phyloP scores from a whole-genome alignment of 2,888 invertebrate species.

The Oxystoma pomonae region DNA sequence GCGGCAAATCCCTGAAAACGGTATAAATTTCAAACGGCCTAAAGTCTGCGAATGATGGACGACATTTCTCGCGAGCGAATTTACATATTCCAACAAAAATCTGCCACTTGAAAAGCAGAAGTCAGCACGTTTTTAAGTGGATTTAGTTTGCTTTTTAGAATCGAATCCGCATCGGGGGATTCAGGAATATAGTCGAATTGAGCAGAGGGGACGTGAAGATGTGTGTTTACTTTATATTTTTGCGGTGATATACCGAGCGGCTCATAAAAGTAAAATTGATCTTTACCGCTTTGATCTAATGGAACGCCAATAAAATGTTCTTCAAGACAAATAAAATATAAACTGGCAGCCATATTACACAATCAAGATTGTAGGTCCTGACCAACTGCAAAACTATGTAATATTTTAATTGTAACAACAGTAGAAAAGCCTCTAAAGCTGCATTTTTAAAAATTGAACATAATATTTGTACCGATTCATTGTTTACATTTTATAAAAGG shows the following conservation, averaged over 20 bases:
- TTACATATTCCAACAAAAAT: constrained; percentile 49
- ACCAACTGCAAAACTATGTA: too few species aligned
- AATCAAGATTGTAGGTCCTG: too few species aligned
- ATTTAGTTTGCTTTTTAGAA: constrained; percentile 38
- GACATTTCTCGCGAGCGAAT: constrained; percentile 35
- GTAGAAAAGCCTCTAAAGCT: too few species aligned
- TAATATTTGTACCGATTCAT: too few species aligned
- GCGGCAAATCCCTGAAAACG: background rate
- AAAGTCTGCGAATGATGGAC: constrained; percentile 41
- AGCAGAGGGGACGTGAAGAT: background rate
- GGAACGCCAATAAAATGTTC: too few species aligned
- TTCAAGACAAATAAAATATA: too few species aligned
- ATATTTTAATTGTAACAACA: too few species aligned
- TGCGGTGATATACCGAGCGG: background rate
- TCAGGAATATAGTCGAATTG: background rate
- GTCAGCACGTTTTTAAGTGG: constrained; percentile 45
- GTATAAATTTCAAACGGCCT: constrained; percentile 7
- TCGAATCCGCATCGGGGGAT: constrained; percentile 11
- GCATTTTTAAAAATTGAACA: too few species aligned
- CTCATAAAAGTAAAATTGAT: too few species aligned
- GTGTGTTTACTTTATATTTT: background rate
- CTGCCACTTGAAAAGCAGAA: constrained; percentile 38
- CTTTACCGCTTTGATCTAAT: too few species aligned
- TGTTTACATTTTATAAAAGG: too few species aligned
- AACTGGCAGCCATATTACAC: too few species aligned